phyloP scores from a whole-genome alignment of 2,113 vertebrate species.

The Eulemur rufifrons region DNA sequence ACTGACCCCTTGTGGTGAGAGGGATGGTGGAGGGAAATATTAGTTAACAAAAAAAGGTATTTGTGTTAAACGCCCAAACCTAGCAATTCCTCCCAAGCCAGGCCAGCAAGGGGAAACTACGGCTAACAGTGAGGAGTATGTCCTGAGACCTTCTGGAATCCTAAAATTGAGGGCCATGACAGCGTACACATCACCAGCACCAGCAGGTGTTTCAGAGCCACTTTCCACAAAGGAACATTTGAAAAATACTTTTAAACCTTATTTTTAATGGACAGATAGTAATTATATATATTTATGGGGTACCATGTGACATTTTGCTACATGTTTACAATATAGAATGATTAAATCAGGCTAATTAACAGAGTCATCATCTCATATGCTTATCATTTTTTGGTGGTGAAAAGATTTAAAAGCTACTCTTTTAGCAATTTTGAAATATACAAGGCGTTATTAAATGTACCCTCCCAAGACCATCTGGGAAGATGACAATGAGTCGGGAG shows the following conservation, averaged over 20 bases:
- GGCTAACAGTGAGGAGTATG: neutral
- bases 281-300: neutral
- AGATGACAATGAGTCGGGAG: neutral
- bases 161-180: neutral
- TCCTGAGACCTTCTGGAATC: neutral
- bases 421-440: neutral
- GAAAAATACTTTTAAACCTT: neutral
- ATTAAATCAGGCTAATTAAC: neutral
- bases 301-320: neutral
- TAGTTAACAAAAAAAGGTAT: neutral
- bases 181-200: too few species aligned
- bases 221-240: neutral
- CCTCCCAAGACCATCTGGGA: neutral
- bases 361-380: neutral
- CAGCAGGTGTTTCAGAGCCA: neutral
- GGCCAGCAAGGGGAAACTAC: rapidly evolving
- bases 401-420: neutral
- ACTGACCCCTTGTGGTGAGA: neutral
- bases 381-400: neutral
- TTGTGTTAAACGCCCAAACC: neutral
- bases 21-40: rapidly evolving
- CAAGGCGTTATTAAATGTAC: neutral
- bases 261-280: neutral
- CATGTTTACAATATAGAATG: neutral
- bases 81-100: neutral